These are phyloP conservation scores for Sciurus carolinensis DNA, from an alignment of 2,797 vertebrate genomes.

Conservation along the genomic window DNA sequence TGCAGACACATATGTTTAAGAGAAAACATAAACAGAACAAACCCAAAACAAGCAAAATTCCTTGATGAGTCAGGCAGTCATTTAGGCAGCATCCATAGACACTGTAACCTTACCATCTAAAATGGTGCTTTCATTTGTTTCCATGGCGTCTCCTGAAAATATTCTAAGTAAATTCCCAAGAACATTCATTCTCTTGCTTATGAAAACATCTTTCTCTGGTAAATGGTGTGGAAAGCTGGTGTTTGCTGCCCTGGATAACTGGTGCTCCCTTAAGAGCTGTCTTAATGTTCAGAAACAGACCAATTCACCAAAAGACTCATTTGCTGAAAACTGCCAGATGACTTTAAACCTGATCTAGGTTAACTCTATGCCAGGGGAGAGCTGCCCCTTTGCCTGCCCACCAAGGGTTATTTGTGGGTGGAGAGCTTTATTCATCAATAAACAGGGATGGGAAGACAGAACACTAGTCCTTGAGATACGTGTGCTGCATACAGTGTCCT, in stretches of 20 bases:
- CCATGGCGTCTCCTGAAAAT: not conserved
- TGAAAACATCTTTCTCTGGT: not conserved
- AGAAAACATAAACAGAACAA: not conserved
- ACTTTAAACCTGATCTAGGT: not conserved
- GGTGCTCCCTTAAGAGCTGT: not conserved
- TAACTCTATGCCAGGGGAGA: not conserved
- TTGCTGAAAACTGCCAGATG: not conserved
- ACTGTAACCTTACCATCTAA: not conserved
- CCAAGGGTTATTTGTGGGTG: not conserved
- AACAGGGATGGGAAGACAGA: not conserved
- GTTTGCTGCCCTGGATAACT: not conserved
- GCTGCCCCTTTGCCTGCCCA: too few relatives aligned
- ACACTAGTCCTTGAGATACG: not conserved
- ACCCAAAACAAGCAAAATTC: not conserved
- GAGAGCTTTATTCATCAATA: not conserved
- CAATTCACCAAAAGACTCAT: not conserved
- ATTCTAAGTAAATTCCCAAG: not conserved
- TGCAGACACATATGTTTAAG: not conserved
- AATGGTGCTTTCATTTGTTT: not conserved
- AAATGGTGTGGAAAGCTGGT: not conserved
- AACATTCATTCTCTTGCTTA: not conserved
- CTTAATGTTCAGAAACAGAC: not conserved
- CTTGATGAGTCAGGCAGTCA: not conserved
- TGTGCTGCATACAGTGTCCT: not conserved
- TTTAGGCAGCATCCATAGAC: slow-evolving; percentile 10